Percentiles rank a stretch among this genome's conserved stretches.
phyloP scores from a whole-genome alignment of 2,797 vertebrate genomes.

The Chelon auratus region DNA sequence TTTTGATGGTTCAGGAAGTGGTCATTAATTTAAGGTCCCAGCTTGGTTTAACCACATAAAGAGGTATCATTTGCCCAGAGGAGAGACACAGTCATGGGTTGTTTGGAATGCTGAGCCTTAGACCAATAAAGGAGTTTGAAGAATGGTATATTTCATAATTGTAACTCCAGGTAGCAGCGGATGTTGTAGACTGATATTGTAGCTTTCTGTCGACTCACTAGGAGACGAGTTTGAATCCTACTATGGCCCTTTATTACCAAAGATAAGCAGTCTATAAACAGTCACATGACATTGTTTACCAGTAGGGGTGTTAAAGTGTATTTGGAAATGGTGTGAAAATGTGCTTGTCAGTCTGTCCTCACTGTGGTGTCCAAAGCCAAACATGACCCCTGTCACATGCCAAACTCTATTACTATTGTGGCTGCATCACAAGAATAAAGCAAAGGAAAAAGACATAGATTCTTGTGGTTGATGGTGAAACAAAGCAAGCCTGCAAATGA shows the following conservation, averaged over 20 bases:
- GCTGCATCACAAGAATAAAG: not conserved
- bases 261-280: conserved; percentile 32
- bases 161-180: conserved; percentile 10
- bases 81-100: conserved; percentile 34
- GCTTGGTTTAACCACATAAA: conserved; percentile 57
- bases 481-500: not conserved
- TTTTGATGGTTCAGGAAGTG: conserved; percentile 57
- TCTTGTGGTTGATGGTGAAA: not conserved
- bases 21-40: conserved; percentile 67
- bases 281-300: conserved; percentile 14
- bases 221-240: conserved; percentile 7
- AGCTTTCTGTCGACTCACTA: not conserved
- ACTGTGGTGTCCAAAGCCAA: conserved; percentile 1
- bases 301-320: not conserved
- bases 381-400: not conserved
- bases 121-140: conserved; percentile 19
- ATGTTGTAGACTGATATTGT: conserved; percentile 28
- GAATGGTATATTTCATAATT: conserved; percentile 24
- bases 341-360: not conserved
- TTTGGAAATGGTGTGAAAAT: conserved; percentile 15
- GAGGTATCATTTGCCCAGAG: conserved; percentile 37
- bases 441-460: not conserved
- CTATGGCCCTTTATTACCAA: not conserved
- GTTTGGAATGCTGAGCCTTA: conserved; percentile 31
- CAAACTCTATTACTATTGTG: not conserved